Percentiles rank a stretch among this genome's conserved stretches.
These are phyloP conservation scores for Neosilurus mollespiculum DNA, from an alignment of 2,797 vertebrate genomes.

Conservation along the genomic window DNA sequence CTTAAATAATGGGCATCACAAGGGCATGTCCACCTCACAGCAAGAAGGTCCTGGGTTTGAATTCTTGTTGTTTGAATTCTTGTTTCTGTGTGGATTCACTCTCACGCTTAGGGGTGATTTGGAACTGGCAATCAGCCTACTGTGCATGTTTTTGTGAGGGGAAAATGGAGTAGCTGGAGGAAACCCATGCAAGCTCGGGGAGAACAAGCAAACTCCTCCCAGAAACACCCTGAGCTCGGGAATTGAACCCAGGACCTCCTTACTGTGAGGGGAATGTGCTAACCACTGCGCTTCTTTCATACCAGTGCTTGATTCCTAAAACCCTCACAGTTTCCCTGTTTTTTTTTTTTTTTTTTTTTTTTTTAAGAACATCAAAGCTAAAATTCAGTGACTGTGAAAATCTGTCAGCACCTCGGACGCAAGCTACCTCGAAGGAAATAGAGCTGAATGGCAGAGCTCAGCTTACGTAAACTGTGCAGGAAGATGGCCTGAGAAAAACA, in stretches of 20 bases:
- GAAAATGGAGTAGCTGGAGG: too few relatives aligned
- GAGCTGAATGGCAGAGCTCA: conserved; percentile 38
- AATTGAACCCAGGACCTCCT: neutral
- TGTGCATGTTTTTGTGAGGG: too few relatives aligned
- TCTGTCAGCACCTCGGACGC: conserved; percentile 41
- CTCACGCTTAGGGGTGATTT: too few relatives aligned
- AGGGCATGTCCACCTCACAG: too few relatives aligned
- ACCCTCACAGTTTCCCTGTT: conserved; percentile 19
- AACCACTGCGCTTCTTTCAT: too few relatives aligned
- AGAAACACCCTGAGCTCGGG: conserved; percentile 10
- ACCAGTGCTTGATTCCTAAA: neutral
- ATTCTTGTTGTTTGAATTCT: too few relatives aligned
- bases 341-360: conserved; percentile 6
- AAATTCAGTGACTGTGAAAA: conserved; percentile 20
- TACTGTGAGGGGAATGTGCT: too few relatives aligned
- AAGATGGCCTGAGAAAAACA: conserved; percentile 43
- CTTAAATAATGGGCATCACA: neutral
- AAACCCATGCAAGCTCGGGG: too few relatives aligned
- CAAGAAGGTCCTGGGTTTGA: too few relatives aligned
- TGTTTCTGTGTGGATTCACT: too few relatives aligned
- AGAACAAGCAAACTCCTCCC: neutral
- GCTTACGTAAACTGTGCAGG: neutral
- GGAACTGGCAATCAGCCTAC: too few relatives aligned
- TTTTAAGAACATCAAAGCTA: conserved; percentile 43
- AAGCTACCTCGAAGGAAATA: conserved; percentile 16